A percentile compares a stretch with the other conserved stretches of the same genome.
Conservation (phyloP, 2,797 vertebrate genomes). For the Steatocranus sp. region DNA sequence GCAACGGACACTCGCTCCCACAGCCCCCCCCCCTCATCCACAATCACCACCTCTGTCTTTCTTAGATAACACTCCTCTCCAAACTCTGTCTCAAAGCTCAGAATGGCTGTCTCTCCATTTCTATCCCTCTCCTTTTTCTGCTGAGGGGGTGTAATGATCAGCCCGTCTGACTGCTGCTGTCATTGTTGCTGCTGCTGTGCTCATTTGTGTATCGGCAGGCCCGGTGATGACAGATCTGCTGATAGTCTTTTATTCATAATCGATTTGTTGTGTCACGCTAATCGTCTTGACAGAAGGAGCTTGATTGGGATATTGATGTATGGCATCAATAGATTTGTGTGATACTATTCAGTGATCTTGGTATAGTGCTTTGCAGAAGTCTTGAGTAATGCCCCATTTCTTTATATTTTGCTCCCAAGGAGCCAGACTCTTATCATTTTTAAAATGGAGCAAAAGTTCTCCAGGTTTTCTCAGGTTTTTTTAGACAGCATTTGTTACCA, state of each 20-base stretch:
- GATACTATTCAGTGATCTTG: not conserved
- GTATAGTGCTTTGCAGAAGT: not conserved
- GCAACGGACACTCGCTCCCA: not conserved
- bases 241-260: constrained; percentile 42
- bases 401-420: not conserved
- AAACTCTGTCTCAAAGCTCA: not conserved
- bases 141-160: constrained; percentile 10
- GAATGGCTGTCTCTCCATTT: not conserved
- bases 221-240: constrained; percentile 32
- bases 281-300: not conserved
- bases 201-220: constrained; percentile 21
- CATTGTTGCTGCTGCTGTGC: not conserved
- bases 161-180: constrained; percentile 8
- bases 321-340: not conserved
- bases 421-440: not conserved
- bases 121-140: not conserved
- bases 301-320: constrained; percentile 14
- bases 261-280: constrained; percentile 39
- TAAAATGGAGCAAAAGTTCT: not conserved
- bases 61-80: constrained; percentile 4
- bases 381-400: not conserved
- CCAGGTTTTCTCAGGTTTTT: not conserved
- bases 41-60: not conserved
- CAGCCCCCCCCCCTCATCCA: not conserved
- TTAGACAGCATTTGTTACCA: not conserved